Evolutionary conservation across 2,113 vertebrate species (phyloP), one percentile per base, ranked within the genome.

Genomic region (Nicator chloris): DNA sequence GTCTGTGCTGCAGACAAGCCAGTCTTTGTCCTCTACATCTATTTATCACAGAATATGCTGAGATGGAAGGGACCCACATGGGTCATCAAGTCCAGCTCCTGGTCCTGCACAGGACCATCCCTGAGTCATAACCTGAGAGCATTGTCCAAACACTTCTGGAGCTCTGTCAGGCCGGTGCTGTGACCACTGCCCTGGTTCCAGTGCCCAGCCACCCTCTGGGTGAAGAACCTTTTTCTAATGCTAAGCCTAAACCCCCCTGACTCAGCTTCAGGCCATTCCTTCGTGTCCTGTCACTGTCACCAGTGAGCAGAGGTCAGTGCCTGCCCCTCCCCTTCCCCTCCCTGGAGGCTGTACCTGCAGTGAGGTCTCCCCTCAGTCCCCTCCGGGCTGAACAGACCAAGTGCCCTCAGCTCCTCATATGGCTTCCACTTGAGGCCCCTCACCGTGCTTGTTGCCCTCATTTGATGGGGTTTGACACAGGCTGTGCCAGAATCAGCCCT

Each of bases 391-490:
- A 68, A 53, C 54, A 86, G 27, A 69, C 39, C 45, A 9, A 28
- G 0, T 37, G 9, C 0, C 54, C 27, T 78, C 45, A 69, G 27
- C 45, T 33, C 45, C 45, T 37, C 45, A 19, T 1, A 7, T 2
- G 17, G 37, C 23, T 69, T 60, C 33, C 15, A 13, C 82, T 35
- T 10, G 8, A 42, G 51, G 11, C 26, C 31, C 63, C 15, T 23
- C 53, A 33, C 28, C 17, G 7, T 13, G 11, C n/a, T 20, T 3
- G 3, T 4, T 68, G 33, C 27, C 68, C 27, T 71, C 44, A 15
- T 88, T 83, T 81, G 77, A 88, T 81, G 39, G 37, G 30, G 54
- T 51, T 63, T 70, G 69, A 50, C 33, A 42, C 49, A 42, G 68
- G 56, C 69, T 82, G 27, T 82, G 56, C 51, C 64, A 77, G 92